These are phyloP conservation scores for Masnerella sp. DNA, from an alignment of 2,888 invertebrate genomes.

Conservation along the genomic window DNA sequence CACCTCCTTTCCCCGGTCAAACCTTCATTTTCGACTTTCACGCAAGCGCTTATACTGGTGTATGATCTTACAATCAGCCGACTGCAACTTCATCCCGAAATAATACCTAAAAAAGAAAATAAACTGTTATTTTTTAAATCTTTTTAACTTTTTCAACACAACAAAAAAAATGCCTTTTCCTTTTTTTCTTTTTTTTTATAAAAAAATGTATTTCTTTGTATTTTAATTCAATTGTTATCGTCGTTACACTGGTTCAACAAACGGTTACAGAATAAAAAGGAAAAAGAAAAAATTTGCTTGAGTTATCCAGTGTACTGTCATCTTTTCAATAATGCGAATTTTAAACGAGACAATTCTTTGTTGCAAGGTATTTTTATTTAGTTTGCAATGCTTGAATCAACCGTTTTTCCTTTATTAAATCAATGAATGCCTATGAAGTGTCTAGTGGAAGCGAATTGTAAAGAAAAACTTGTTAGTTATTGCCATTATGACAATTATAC, in stretches of 20 bases:
- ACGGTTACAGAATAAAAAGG: too few species aligned
- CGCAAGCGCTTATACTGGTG: constrained; percentile 71
- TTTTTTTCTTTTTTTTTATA: constrained; percentile 14
- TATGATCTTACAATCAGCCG: constrained; percentile 59
- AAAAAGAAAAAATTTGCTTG: too few species aligned
- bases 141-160: too few species aligned
- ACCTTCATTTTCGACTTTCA: constrained; percentile 76
- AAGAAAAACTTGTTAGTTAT: constrained; percentile 9
- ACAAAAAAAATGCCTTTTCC: too few species aligned
- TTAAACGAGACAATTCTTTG: constrained; percentile 15
- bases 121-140: constrained; percentile 8
- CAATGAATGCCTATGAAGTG: constrained; percentile 22
- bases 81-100: constrained; percentile 39
- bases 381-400: constrained; percentile 1
- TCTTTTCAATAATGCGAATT: constrained; percentile 18
- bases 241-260: too few species aligned
- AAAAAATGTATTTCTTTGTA: too few species aligned
- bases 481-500: too few species aligned
- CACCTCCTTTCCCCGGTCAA: constrained; percentile 65
- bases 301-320: too few species aligned
- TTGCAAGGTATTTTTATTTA: constrained; percentile 11
- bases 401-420: constrained; percentile 11
- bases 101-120: constrained; percentile 23
- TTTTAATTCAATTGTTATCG: too few species aligned
- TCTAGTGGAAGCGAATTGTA: constrained; percentile 7